Conservation (phyloP, 2,797 vertebrate species). For the Ispidina lecontei region DNA sequence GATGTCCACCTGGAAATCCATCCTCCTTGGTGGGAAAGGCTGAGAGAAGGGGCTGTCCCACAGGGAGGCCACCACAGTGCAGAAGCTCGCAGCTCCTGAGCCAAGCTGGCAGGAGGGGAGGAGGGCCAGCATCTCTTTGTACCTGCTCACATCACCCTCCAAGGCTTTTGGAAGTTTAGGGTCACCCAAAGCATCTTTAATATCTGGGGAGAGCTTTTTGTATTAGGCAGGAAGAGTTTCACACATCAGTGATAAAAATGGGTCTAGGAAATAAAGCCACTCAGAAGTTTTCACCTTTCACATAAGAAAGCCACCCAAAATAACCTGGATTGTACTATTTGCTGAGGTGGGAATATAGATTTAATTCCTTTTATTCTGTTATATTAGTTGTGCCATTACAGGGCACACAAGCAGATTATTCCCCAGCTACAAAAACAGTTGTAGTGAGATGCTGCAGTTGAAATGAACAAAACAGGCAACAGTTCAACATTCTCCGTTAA, state of each 20-base stretch:
- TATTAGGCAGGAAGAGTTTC: not conserved
- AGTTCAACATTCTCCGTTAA: conserved; percentile 51
- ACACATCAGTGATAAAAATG: not conserved
- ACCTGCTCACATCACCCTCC: too few relatives aligned
- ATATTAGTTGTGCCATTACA: conserved; percentile 46
- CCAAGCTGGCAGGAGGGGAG: too few relatives aligned
- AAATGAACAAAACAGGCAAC: conserved; percentile 69
- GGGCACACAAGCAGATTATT: conserved; percentile 50
- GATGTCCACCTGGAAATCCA: not conserved
- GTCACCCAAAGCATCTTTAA: not conserved
- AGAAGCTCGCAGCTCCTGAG: not conserved
- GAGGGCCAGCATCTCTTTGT: too few relatives aligned
- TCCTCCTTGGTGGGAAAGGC: not conserved
- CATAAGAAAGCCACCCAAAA: not conserved
- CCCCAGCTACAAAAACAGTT: conserved; percentile 36
- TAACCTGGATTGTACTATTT: not conserved
- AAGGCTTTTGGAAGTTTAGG: not conserved
- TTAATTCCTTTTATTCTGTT: conserved; percentile 14
- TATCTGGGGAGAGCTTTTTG: not conserved
- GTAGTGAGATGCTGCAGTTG: not conserved
- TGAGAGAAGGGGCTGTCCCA: not conserved
- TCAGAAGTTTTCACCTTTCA: not conserved
- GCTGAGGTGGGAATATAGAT: conserved; percentile 23
- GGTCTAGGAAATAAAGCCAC: not conserved
- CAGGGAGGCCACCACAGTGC: accelerated